Conservation (phyloP, 2,797 vertebrate species). For the Gallirallus australis region DNA sequence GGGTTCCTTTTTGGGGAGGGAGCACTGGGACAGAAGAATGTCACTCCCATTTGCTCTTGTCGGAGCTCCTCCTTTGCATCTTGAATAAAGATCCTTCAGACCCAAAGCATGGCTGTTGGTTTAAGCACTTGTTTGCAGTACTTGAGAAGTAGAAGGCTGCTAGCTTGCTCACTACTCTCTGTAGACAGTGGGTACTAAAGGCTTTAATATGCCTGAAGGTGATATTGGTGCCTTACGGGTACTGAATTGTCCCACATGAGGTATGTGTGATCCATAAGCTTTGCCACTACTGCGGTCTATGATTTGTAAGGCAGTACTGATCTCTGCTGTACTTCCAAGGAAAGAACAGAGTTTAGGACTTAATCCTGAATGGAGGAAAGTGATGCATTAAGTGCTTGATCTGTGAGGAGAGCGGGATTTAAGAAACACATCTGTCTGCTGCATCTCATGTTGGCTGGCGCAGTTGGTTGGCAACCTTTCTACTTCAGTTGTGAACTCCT, state of each 20-base stretch:
- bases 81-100: neutral
- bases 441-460: neutral
- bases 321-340: neutral
- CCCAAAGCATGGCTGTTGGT: neutral
- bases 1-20: accelerated
- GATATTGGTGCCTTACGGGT: neutral
- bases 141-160: neutral
- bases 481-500: neutral
- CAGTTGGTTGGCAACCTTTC: neutral
- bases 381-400: neutral
- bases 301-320: neutral
- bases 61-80: neutral
- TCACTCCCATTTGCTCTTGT: neutral
- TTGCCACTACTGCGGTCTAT: neutral
- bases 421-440: neutral
- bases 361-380: neutral
- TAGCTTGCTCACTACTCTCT: neutral
- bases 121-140: neutral
- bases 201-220: neutral
- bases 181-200: neutral
- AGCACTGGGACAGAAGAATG: neutral
- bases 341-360: neutral
- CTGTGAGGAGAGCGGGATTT: neutral
- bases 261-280: accelerated
- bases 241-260: accelerated